Evolutionary conservation across 1,140 invertebrate genomes (phyloP), one percentile per base, ranked within the genome.

Genomic region (Drosophila gunungcola): DNA sequence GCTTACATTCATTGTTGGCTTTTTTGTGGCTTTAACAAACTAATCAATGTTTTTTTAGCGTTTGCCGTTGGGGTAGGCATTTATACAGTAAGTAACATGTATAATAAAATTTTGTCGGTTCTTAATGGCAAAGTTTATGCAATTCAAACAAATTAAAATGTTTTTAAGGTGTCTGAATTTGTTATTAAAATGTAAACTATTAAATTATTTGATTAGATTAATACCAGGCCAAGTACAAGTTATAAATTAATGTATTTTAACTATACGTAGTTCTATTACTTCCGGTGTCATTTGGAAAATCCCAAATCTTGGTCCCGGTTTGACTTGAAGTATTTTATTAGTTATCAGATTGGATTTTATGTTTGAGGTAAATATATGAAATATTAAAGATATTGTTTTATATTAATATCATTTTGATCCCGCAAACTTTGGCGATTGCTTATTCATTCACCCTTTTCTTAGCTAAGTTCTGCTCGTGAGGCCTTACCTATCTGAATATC

Each of bases 21-120:
- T 39, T 67, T 72, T 58, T 68, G 62, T 64, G 56, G 58, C 60
- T 55, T 73, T 63, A 82, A 63, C 70, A 58, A 79, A 79, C 69
- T 83, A 82, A 82, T 78, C 78, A 77, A 73, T 58, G 80, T 61
- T 80, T 64, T 36, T 39, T 39, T 9, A 2, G 5, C 21, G 13
- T 39, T 39, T 9, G 2, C 3, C 21, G 13, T 3, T 16, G 21
- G 34, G 41, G 29, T 32, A 25, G 61, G 39, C 9, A 1, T 13
- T 11, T 25, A 53, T 10, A 29, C 7, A 0, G 11, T 5, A 2
- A 27, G 12, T 36, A 4, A 10, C 12, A 16, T 21, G 11, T 5
- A 38, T 27, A 36, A 38, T 29, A 36, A 38, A 65, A 38, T 61
- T 16, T 16, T 9, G n/a, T 1, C 16, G 16, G 4, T 12, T 11